phyloP scores from a whole-genome alignment of 2,888 invertebrate genomes.

The Phengaris arion region DNA sequence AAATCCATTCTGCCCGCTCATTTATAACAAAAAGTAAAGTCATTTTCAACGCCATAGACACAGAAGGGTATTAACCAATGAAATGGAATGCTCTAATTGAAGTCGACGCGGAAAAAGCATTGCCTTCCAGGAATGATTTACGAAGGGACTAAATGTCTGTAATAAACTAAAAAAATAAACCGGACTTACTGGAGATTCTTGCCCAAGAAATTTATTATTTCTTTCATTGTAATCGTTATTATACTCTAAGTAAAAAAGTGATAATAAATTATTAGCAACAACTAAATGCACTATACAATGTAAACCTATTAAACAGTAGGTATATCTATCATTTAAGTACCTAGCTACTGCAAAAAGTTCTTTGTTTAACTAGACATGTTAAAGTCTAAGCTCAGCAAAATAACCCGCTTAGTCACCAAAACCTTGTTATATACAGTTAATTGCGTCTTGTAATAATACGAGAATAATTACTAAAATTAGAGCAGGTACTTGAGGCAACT shows the following conservation, averaged over 20 bases:
- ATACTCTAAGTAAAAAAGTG: not conserved
- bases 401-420: too few species aligned
- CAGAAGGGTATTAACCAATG: constrained; percentile 37
- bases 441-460: too few species aligned
- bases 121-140: constrained; percentile 54
- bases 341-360: too few species aligned
- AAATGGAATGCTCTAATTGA: constrained; percentile 46
- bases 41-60: constrained; percentile 30
- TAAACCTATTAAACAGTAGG: not conserved
- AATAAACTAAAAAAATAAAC: too few species aligned
- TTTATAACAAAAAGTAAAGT: constrained; percentile 31
- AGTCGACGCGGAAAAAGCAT: constrained; percentile 49
- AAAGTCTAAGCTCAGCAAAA: too few species aligned
- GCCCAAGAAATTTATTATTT: constrained; percentile 49
- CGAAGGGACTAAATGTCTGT: constrained; percentile 49
- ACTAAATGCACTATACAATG: not conserved
- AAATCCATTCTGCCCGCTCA: constrained; percentile 19
- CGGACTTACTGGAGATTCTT: constrained; percentile 55
- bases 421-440: too few species aligned
- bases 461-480: too few species aligned
- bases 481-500: too few species aligned
- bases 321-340: too few species aligned
- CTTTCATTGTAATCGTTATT: constrained; percentile 41
- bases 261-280: not conserved
- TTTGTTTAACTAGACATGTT: too few species aligned